Evolutionary conservation across 2,113 vertebrate genomes (phyloP), one percentile per base, ranked within the genome.

Genomic region (Plecturocebus donacophilus): DNA sequence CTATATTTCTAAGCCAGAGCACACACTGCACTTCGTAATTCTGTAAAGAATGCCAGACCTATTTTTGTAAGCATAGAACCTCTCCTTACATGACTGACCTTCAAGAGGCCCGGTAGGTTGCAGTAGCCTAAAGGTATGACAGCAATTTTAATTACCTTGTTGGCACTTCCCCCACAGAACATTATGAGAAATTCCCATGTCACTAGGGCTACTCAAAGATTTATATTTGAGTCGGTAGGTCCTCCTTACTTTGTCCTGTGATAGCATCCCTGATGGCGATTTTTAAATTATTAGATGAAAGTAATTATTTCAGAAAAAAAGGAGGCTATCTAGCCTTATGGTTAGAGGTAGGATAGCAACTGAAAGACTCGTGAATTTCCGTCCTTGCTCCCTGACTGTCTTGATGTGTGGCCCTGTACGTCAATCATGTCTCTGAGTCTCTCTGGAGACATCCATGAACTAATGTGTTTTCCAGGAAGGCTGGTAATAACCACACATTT

Each of bases 91-190:
- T 87, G 94, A 88, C 32, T 94, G 94, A 95, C 97, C 96, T 97
- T 96, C 95, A 96, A 64, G 73, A 95, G 64, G 91, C 54, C 76
- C 87, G 61, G 68, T 21, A 76, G 82, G 79, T 30, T 82, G 91
- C n/a, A 70, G 86, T 66, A 90, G 88, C 96, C 96, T 96, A 58
- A 96, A 96, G 96, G 77, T 87, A 95, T 91, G 96, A 87, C 81
- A 97, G 88, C 88, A 93, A 95, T 96, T 97, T 97, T 97, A 98
- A 98, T 98, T 97, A 94, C 96, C 68, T 96, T 96, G 80, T 92
- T 94, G 92, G 95, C 77, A 93, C 79, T 66, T 30, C 76, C 66
- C 71, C 12, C 7, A 56, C 16, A 79, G 76, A 89, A 93, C 47
- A 38, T 96, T 95, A 87, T 83, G 82, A 96, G 77, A 95, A 96